These are phyloP conservation scores for Schizotus pectinicornis DNA, from an alignment of 2,888 invertebrate species.

Conservation along the genomic window DNA sequence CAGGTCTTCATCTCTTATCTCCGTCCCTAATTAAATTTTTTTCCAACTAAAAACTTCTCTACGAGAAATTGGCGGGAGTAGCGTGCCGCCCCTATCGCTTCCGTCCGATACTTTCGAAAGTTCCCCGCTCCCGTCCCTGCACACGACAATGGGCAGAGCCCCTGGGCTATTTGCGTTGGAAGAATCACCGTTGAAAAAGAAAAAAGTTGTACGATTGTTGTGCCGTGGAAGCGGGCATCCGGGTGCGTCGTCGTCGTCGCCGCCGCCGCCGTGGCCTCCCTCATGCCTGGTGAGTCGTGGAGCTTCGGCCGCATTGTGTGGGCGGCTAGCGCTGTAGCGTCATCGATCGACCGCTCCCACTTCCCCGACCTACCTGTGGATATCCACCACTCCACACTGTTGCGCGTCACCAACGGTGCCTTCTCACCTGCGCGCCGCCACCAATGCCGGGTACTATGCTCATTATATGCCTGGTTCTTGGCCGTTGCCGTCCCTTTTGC, in stretches of 20 bases:
- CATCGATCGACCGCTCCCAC: conserved; percentile 51
- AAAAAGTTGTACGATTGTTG: neutral
- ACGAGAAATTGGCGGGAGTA: too few relatives aligned
- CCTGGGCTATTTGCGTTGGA: too few relatives aligned
- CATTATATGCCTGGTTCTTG: conserved; percentile 2
- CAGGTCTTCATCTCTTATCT: too few relatives aligned
- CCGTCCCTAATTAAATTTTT: too few relatives aligned
- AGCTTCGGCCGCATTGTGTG: conserved; percentile 51
- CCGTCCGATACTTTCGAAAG: too few relatives aligned
- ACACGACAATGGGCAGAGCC: too few relatives aligned
- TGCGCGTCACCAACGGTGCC: conserved; percentile 34
- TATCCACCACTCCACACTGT: conserved; percentile 36
- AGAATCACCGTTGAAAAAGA: neutral
- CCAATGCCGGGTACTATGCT: neutral
- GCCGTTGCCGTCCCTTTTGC: neutral
- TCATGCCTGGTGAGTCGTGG: conserved; percentile 9
- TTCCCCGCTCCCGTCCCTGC: too few relatives aligned
- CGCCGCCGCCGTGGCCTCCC: conserved; percentile 29
- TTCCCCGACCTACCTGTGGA: conserved; percentile 45
- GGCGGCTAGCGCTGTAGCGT: conserved; percentile 44
- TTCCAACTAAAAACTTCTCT: too few relatives aligned
- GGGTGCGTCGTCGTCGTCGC: conserved; percentile 24
- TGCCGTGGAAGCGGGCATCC: conserved; percentile 12
- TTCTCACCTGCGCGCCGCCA: conserved; percentile 28
- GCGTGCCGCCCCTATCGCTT: too few relatives aligned